Evolutionary conservation across 2,113 vertebrate genomes (phyloP), one percentile per base, ranked within the genome.

Genomic region (Calonectris borealis): DNA sequence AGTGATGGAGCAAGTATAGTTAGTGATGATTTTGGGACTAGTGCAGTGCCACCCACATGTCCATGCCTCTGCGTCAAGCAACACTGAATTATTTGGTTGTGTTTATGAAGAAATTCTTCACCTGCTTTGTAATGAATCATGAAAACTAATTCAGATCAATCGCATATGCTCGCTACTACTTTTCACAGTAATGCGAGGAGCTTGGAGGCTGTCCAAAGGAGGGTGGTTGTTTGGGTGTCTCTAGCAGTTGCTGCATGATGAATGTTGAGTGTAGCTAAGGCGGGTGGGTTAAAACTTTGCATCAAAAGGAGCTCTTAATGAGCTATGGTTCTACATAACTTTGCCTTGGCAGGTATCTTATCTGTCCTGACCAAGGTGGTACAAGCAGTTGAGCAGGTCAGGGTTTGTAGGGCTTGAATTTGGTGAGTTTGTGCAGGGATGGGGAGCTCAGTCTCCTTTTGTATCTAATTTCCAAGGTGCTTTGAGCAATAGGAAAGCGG

Each of bases 111-210:
- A 75, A 92, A 42, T 66, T 29, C 46, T 78, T 94, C 72, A 62
- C 91, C 91, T 94, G 91, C 55, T 91, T 29, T 7, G 12, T 69
- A 92, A 51, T 90, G 79, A 93, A 92, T 94, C 76, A 71, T 9
- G 64, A 77, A 60, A 54, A 55, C n/a, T 60, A 79, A 49, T 48
- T 88, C 52, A 31, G 68, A 70, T 94, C 86, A 46, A 83, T 76
- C 77, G 25, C 55, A n/a, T 62, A 86, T 90, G 79, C 68, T 90
- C 7, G 5, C 72, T 91, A 13, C 55, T 73, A 44, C 36, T 66
- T 82, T 40, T 57, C 55, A 11, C 29, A 51, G 88, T 66, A 51
- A 18, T 5, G 46, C 4, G 14, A 81, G 64, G 60, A 73, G 80
- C 38, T 86, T 94, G 88, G 91, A 95, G 64, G 38, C 49, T 55